Evolutionary conservation across 2,888 invertebrate species (phyloP).

Genomic region (Vandiemenella viatica): DNA sequence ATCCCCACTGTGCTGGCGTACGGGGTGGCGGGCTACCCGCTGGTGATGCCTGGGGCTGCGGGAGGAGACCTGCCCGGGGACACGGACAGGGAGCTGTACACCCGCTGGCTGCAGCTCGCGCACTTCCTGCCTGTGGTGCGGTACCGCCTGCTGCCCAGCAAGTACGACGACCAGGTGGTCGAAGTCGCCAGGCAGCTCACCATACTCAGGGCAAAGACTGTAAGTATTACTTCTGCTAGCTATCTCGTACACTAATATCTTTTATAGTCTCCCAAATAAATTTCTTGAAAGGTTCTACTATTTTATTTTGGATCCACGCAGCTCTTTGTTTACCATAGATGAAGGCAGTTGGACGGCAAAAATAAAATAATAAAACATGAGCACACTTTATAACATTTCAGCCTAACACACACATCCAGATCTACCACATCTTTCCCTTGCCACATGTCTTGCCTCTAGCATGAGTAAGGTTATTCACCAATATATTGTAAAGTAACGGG

Average conservation of each 20-base stretch:
- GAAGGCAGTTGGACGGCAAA: too few relatives aligned
- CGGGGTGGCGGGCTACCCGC: conserved; percentile 83
- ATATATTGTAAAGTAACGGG: too few relatives aligned
- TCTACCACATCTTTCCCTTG: too few relatives aligned
- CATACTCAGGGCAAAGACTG: conserved; percentile 54
- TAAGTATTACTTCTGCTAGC: conserved; percentile 25
- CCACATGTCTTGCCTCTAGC: too few relatives aligned
- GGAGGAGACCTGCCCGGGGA: conserved; percentile 53
- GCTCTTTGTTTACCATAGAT: too few relatives aligned
- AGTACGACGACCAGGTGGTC: conserved; percentile 49
- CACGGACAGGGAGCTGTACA: conserved; percentile 68
- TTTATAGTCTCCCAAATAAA: too few relatives aligned
- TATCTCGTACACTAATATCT: not conserved
- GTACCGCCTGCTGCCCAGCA: conserved; percentile 78
- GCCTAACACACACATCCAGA: too few relatives aligned
- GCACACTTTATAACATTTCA: too few relatives aligned
- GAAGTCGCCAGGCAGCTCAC: conserved; percentile 64
- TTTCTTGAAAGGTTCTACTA: too few relatives aligned
- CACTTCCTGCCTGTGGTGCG: conserved; percentile 85
- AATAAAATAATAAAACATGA: too few relatives aligned
- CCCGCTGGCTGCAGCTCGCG: conserved; percentile 80
- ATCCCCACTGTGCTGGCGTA: conserved; percentile 79
- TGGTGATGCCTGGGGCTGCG: conserved; percentile 83
- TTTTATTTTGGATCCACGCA: too few relatives aligned
- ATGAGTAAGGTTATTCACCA: too few relatives aligned